Evolutionary conservation across 2,888 invertebrate species (phyloP).

Genomic region (Caenorhabditis parvicauda): DNA sequence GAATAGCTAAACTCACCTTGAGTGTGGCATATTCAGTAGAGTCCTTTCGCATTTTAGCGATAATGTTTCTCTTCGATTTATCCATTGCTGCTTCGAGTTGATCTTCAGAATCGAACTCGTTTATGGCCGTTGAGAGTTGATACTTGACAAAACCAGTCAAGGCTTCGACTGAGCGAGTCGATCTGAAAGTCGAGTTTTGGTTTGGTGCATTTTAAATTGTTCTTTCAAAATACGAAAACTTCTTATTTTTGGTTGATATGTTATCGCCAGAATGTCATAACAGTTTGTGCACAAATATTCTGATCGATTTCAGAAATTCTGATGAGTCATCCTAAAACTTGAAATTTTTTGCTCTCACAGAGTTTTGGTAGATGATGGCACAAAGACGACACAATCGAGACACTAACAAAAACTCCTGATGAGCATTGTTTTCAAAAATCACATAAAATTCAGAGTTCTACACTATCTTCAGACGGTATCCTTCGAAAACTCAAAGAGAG

Average conservation of each 20-base stretch:
- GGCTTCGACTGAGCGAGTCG: slow-evolving; percentile 79
- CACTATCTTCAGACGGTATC: no score
- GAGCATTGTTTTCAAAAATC: no score
- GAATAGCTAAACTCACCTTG: slow-evolving; percentile 16
- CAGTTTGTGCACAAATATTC: background rate
- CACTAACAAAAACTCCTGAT: no score
- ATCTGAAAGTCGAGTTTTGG: slow-evolving; percentile 25
- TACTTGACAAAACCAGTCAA: slow-evolving; percentile 84
- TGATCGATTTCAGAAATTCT: background rate
- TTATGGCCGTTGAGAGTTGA: slow-evolving; percentile 82
- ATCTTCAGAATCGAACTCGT: slow-evolving; percentile 71
- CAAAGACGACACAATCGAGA: no score
- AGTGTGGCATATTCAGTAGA: slow-evolving; percentile 43
- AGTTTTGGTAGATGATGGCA: no score
- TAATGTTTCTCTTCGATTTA: slow-evolving; percentile 53
- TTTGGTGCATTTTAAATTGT: background rate
- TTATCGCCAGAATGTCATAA: background rate
- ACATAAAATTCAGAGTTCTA: no score
- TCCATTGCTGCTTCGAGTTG: slow-evolving; percentile 48
- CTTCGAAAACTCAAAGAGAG: no score
- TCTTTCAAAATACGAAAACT: background rate
- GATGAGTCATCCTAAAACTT: no score
- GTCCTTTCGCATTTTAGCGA: slow-evolving; percentile 47
- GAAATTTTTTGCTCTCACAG: no score
- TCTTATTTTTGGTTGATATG: background rate